Evolutionary conservation across 2,888 invertebrate genomes (phyloP).

Genomic region (Xanthorhoe designata): DNA sequence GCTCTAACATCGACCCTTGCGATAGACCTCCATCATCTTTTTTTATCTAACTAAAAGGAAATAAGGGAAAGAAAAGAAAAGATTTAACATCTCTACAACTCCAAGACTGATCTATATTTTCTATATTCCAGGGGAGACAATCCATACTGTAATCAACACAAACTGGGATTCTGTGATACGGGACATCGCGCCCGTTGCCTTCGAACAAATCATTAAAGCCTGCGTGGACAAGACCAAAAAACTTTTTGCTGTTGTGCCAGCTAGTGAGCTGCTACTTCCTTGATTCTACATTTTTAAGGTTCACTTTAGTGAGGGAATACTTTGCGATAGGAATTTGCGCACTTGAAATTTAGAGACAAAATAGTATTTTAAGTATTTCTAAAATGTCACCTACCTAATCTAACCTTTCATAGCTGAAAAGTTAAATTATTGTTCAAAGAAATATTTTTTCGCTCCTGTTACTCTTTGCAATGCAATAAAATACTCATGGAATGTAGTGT

Average conservation of each 20-base stretch:
- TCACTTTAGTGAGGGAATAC: background rate
- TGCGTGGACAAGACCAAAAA: conserved; percentile 78
- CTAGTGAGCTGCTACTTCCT: conserved; percentile 61
- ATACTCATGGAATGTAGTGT: too few species aligned
- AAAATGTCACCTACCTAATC: too few species aligned
- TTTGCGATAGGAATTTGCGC: background rate
- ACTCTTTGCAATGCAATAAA: too few species aligned
- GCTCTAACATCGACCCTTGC: conserved; percentile 7
- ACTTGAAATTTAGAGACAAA: background rate
- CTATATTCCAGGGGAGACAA: conserved; percentile 65
- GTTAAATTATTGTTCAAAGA: too few species aligned
- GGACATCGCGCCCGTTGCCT: conserved; percentile 78
- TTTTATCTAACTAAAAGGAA: background rate
- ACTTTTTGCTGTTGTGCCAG: conserved; percentile 74
- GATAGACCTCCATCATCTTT: background rate
- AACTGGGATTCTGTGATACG: conserved; percentile 81
- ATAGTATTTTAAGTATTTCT: too few species aligned
- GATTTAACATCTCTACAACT: background rate
- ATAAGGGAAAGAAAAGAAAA: background rate
- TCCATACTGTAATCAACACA: conserved; percentile 74
- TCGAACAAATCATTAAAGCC: conserved; percentile 75
- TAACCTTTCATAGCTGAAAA: too few species aligned
- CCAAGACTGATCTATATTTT: background rate
- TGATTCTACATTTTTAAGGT: conserved; percentile 40
- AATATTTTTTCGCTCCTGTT: too few species aligned